Base-by-base conservation (phyloP, 2,888 invertebrate species). In the Arrhopalites spinosus region DNA sequence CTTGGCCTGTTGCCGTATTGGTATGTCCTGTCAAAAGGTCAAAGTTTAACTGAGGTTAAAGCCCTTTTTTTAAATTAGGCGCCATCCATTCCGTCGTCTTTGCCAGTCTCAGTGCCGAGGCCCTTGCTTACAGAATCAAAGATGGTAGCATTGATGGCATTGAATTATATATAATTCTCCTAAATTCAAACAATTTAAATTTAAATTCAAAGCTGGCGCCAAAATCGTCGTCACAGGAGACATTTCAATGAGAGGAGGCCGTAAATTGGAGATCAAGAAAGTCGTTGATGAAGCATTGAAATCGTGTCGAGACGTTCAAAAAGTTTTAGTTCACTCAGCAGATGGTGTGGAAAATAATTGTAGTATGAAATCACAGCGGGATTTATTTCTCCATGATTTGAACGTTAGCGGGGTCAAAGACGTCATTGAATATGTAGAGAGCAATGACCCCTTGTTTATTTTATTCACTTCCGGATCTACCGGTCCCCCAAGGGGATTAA, bases 51-150 rank as follows among this genome's bases (percentile, higher is more conserved):
- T 7, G 3, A 11, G 11, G 3, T 7, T 36, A 11, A 36, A 7
- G 11, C 36, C 5, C 11, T 3, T 36, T 3, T 36, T 7, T 36
- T 7, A 7, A 7, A 7, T 7, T 7, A 36, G 36, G 36, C 11
- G 87, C 87, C 69, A 83, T 87, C 30, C 88, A 88, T 82, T 86
- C 85, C 73, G 87, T 88, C 11, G 86, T 88, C 30, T 88, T 88
- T 84, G 88, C 87, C 64, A 88, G 88, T 11, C 88, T 88, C 83
- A 87, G 87, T 79, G 83, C 87, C 2, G 86, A 87, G 71, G 86
- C 87, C 13, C 83, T 88, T 8, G 86, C 87, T 36, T 84, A 85
- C 5, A 83, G 87, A 75, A 87, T 87, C 23, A 84, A 84, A 66
- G 87, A 87, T 83, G 86, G 86, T 83, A 68, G 74, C n/a, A n/a